Base-by-base conservation (phyloP, 1,140 invertebrate species). In the Teleopsis dalmanni region DNA sequence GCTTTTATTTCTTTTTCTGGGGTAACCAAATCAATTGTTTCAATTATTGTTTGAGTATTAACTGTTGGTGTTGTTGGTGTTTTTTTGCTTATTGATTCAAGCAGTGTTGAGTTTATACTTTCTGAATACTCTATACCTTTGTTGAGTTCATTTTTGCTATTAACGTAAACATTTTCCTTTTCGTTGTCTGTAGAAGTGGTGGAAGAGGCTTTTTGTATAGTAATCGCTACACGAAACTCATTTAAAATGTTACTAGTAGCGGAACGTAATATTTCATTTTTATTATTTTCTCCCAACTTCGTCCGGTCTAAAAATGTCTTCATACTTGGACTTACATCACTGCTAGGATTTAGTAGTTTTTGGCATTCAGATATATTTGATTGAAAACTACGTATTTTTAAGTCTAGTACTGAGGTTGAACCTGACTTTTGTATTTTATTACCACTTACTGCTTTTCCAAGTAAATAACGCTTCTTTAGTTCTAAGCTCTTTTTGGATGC, bases 341-440 rank as follows among this genome's bases (percentile, higher is more conserved):
- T 76, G 0, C 88, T 85, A 0, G 88, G 87, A 68, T 90, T 85
- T 27, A 93, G 62, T 48, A 91, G 70, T 59, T 92, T 92, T 60
- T 94, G 90, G 56, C 88, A 85, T 62, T 92, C 88, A 1, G 88
- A 89, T 49, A 93, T 92, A 47, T 83, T 85, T 22, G 85, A 87
- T 29, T 88, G 81, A 52, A 92, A 83, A 37, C 81, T 86, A 69
- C 87, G 83, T 36, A 93, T 78, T 58, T 85, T 85, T 2, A 84
- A 87, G 58, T 91, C 88, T 8, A 92, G 75, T 44, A 87, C 85
- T 1, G 87, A 85, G 0, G 87, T 82, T 16, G 88, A 90, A n/a
- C 86, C 87, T 0, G 87, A 90, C 59, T 89, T 90, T 56, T 84
- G 78, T 5, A 88, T 82, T 1, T 78, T 75, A 23, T 75, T 75